Evolutionary conservation across 2,113 vertebrate genomes (phyloP), one percentile per base, ranked within the genome.

Genomic region (Paedocypris sp.): DNA sequence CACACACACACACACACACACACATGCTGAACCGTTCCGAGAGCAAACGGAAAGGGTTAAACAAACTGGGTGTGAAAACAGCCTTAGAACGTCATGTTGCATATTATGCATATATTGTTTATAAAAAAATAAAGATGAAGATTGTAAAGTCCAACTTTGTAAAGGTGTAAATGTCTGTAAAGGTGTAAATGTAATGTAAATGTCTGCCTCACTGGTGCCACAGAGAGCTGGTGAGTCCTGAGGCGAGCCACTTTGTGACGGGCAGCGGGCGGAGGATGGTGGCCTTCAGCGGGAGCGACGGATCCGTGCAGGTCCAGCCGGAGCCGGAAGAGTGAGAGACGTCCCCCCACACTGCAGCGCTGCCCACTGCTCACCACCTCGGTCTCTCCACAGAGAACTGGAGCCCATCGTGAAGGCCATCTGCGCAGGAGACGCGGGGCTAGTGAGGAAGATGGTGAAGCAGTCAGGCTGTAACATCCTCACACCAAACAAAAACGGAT

Each of bases 281-380:
- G 77, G 83, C 87, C 6, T 85, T 82, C 28, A 87, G 86, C 59
- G 84, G 75, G 60, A 73, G 77, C n/a, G 87, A 89, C 39, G 83
- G 88, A 32, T 77, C 49, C 45, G 66, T 79, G 4, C 70, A 77
- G 71, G n/a, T 82, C 0, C 69, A 51, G 47, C 80, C 89, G 15
- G 82, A 83, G 49, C 83, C 82, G 58, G 36, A 80, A 0, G 69
- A 81, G 93, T 95, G 82, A 94, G 90, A 89, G 19, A 20, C 13
- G 16, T 8, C 16, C 10, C 10, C 4, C 11, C 33, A 15, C 16
- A n/a, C n/a, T n/a, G n/a, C n/a, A n/a, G n/a, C n/a, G n/a, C n/a
- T n/a, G n/a, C n/a, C n/a, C n/a, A n/a, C n/a, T n/a, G n/a, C n/a
- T n/a, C n/a, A n/a, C n/a, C n/a, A n/a, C n/a, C n/a, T n/a, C n/a